Evolutionary conservation across 2,888 invertebrate genomes (phyloP), one percentile per base, ranked within the genome.

Genomic region (Drosophila niveifrons): DNA sequence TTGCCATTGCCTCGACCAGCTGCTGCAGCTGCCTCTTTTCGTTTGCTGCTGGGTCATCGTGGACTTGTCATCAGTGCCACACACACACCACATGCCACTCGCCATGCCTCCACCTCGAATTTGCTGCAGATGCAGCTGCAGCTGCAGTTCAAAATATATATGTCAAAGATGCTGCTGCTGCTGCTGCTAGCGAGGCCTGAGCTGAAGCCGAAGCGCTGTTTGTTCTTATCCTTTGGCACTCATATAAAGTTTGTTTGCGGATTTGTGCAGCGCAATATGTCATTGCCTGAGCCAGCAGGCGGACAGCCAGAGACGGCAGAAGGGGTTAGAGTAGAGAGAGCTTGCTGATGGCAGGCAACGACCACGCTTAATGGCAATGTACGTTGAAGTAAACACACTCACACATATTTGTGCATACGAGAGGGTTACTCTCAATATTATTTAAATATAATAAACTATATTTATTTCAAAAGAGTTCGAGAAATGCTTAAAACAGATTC

Each of bases 221-320:
- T 84, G 88, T 85, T 84, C 83, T 80, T 84, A 84, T 84, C 83
- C 83, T 87, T 84, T 84, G 83, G 85, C 78, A 84, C 83, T 84
- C 83, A 84, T 84, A 84, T 84, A 84, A 81, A 87, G 88, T 86
- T 86, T 88, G 86, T 86, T 88, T 87, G 88, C 88, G 86, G 87
- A 88, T 88, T 89, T 88, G 83, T 88, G 83, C 86, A 82, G 80
- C 69, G 86, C 87, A 89, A 89, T 89, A 88, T 88, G 88, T 88
- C 88, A 89, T 83, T 89, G 82, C 78, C 72, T 80, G 72, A 67
- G 36, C 61, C 77, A 69, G 59, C 41, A 15, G 48, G 18, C 53
- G 51, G 17, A 47, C 15, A 1, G 51, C 28, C 8, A 6, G 18
- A 34, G 13, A 41, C 28, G 56, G 13, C 4, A 46, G 2, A 13